A percentile compares a stretch with the other conserved stretches of the same genome.
These are phyloP conservation scores for Chinchilla lanigera DNA, from an alignment of 2,113 vertebrate species.

Conservation along the genomic window DNA sequence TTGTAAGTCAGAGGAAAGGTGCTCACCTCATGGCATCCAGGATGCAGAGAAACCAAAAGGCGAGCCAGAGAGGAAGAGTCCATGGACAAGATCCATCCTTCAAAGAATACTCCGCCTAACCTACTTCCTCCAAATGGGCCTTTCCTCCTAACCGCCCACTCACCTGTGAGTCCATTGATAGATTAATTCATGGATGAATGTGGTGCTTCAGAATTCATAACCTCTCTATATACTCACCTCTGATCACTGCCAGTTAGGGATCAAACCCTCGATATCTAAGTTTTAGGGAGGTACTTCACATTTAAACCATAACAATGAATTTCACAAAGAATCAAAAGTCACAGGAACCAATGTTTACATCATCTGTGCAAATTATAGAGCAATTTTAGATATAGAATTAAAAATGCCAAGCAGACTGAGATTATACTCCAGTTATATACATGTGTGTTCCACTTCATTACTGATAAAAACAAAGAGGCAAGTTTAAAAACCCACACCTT, in stretches of 20 bases:
- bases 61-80: not conserved
- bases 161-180: not conserved
- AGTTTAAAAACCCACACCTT: not conserved
- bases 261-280: not conserved
- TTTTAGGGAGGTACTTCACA: not conserved
- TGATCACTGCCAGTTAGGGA: not conserved
- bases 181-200: not conserved
- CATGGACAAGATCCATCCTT: not conserved
- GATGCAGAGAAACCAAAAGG: not conserved
- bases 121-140: not conserved
- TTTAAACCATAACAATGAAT: not conserved
- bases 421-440: not conserved
- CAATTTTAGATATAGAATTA: not conserved
- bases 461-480: not conserved
- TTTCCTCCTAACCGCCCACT: not conserved
- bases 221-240: not conserved
- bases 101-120: not conserved
- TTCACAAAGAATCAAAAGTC: slow-evolving; percentile 8
- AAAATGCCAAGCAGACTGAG: not conserved
- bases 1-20: not conserved
- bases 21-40: not conserved
- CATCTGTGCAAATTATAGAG: not conserved
- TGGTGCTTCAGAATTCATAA: not conserved
- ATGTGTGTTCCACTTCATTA: not conserved
- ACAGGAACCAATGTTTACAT: not conserved